Evolutionary conservation across 2,113 vertebrate genomes (phyloP), one percentile per base, ranked within the genome.

Genomic region (Cryptomyrus ogoouensis): DNA sequence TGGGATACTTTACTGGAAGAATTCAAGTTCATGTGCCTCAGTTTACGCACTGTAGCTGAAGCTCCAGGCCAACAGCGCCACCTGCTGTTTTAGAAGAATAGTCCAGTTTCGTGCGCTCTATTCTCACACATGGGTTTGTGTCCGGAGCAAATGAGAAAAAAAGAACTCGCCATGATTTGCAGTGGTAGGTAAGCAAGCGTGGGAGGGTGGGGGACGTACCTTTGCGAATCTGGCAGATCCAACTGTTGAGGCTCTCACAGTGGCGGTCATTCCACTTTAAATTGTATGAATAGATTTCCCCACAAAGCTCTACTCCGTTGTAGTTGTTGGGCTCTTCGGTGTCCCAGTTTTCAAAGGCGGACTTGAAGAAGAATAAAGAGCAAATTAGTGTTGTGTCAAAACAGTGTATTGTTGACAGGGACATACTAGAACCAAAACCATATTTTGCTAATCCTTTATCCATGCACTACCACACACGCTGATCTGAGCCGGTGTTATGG

Each of bases 281-380:
- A 2, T 66, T 49, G 27, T 93, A 90, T 0, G 95, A 91, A n/a
- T 5, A 91, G 90, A 97, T 90, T 90, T 98, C 97, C 49, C 90
- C 93, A 93, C 98, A 99, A 5, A 95, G 96, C 93, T 99, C 98
- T 24, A 95, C 86, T 53, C 96, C 96, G 87, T 97, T 96, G 10
- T 95, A 94, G 94, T 99, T 98, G 94, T 98, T 98, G 53, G 98
- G 98, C 90, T 99, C 98, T 91, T 97, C 98, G 24, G 95, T 96
- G 66, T 92, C 91, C 98, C 98, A 99, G 89, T 97, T 96, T 95
- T 95, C 96, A 94, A 96, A 99, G 3, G 93, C 95, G 15, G 98
- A 62, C 98, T 80, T 99, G 49, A 52, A 86, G 90, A 89, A 93
- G 92, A 94, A 58, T 13, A 50, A 80, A 50, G 49, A 77, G 9